Evolutionary conservation across 92 coral and sea anemone species (phyloP).

Genomic region (Micromussa lordhowensis): DNA sequence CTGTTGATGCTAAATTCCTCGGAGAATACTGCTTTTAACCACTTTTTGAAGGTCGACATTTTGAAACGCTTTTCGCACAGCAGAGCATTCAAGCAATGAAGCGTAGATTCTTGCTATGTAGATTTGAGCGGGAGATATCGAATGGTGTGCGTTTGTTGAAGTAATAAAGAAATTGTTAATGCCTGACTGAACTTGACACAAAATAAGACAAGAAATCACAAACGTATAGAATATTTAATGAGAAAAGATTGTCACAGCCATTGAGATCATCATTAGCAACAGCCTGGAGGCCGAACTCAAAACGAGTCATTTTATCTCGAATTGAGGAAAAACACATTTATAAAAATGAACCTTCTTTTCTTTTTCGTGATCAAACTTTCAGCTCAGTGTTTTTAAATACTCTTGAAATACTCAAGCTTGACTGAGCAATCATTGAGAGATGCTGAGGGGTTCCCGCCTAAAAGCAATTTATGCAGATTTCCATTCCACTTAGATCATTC

Average conservation of each 20-base stretch:
- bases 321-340: not conserved
- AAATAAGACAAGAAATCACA: not conserved
- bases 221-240: not conserved
- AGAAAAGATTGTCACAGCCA: not conserved
- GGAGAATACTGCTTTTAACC: conserved; percentile 22
- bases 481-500: not conserved
- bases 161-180: not conserved
- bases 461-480: conserved; percentile 27
- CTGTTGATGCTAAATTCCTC: conserved; percentile 15
- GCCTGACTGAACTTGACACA: conserved; percentile 15
- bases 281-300: not conserved
- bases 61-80: not conserved
- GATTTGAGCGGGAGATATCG: not conserved
- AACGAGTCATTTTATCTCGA: not conserved
- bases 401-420: conserved; percentile 2
- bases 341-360: not conserved
- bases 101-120: not conserved
- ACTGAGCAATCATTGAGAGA: conserved; percentile 1
- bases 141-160: conserved; percentile 7
- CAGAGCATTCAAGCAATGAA: no score
- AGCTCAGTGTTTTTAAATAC: conserved; percentile 18
- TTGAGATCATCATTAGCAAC: not conserved
- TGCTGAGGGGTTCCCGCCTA: conserved; percentile 15
- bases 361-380: not conserved
- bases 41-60: conserved; percentile 20